Conservation (phyloP, 1,140 invertebrate genomes). For the Magallana ariakensis region DNA sequence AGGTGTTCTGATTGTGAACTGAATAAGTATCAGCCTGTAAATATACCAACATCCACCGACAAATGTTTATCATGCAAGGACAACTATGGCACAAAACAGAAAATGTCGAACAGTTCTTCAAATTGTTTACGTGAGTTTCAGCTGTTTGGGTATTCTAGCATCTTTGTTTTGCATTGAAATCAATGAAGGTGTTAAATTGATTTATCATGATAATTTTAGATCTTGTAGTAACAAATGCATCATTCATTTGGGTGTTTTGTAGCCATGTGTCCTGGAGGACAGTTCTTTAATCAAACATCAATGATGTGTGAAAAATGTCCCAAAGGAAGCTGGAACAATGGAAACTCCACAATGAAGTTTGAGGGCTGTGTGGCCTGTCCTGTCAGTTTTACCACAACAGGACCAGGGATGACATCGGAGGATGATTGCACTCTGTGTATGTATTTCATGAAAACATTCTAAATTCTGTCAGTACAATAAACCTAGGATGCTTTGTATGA, state of each 20-base stretch:
- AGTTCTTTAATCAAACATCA: slow-evolving; percentile 39
- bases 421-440: slow-evolving; percentile 30
- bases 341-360: slow-evolving; percentile 55
- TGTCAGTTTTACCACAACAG: slow-evolving; percentile 54
- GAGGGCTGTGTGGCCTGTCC: slow-evolving; percentile 46
- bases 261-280: slow-evolving; percentile 38
- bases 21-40: slow-evolving; percentile 52
- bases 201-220: no score
- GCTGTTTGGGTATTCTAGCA: not conserved
- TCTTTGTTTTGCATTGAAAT: not conserved
- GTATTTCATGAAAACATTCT: not conserved
- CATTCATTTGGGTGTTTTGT: not conserved
- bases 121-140: slow-evolving; percentile 34
- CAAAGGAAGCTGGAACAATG: slow-evolving; percentile 60
- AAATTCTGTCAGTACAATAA: not conserved
- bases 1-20: slow-evolving; percentile 50
- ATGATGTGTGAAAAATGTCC: slow-evolving; percentile 50
- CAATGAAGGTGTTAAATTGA: not conserved
- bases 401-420: slow-evolving; percentile 38
- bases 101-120: not conserved
- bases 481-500: no score
- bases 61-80: slow-evolving; percentile 39
- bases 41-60: slow-evolving; percentile 35
- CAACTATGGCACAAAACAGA: slow-evolving; percentile 37
- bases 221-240: no score